phyloP scores from a whole-genome alignment of 2,888 invertebrate species.

The Anodontia alba region DNA sequence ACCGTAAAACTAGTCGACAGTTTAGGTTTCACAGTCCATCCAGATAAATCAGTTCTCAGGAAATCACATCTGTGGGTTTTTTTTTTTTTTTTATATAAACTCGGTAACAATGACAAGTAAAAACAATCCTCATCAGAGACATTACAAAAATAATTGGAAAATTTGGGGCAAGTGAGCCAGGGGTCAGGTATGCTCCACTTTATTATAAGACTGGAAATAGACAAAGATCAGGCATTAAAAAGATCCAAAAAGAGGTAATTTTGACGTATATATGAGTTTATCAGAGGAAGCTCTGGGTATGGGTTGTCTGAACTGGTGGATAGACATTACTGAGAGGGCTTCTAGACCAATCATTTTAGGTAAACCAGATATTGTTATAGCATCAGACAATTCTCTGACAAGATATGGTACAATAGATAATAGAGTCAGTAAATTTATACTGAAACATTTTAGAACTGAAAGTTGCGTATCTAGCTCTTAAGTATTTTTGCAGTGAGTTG shows the following conservation, averaged over 20 bases:
- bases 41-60: conserved; percentile 42
- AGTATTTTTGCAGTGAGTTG: background rate
- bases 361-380: background rate
- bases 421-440: background rate
- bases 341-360: background rate
- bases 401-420: too few species aligned
- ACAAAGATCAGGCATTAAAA: conserved; percentile 32
- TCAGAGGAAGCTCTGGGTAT: background rate
- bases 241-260: conserved; percentile 40
- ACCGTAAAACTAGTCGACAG: conserved; percentile 26
- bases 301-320: conserved; percentile 42
- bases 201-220: conserved; percentile 40
- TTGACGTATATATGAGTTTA: conserved; percentile 32
- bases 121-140: conserved; percentile 25
- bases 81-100: conserved; percentile 22
- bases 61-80: conserved; percentile 44
- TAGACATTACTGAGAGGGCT: conserved; percentile 3
- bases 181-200: too few species aligned
- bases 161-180: conserved; percentile 46
- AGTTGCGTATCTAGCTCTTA: background rate
- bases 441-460: too few species aligned
- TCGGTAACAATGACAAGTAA: conserved; percentile 28
- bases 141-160: conserved; percentile 48
- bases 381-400: conserved; percentile 1
- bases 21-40: too few species aligned